Conservation (phyloP, 2,797 vertebrate species). For the Sebastes cheni region DNA sequence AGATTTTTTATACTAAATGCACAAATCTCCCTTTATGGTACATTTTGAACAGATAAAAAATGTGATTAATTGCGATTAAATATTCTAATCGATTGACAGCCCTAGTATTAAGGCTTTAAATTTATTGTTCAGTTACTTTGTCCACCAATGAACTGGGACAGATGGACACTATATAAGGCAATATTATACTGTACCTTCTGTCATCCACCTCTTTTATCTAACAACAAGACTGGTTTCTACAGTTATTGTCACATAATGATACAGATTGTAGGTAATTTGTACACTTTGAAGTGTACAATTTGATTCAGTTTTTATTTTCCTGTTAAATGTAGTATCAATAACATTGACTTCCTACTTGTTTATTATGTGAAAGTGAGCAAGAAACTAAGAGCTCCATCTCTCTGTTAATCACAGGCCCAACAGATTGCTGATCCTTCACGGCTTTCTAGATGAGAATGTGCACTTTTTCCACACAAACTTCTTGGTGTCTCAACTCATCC, state of each 20-base stretch:
- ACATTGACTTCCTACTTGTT: background rate
- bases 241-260: background rate
- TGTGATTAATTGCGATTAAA: no score
- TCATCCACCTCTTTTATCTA: background rate
- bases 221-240: background rate
- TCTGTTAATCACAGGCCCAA: slow-evolving; percentile 86
- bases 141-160: no score
- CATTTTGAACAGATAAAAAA: no score
- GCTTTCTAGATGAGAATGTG: slow-evolving; percentile 97
- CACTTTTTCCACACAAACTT: slow-evolving; percentile 99
- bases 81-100: no score
- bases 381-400: background rate
- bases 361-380: background rate
- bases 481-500: slow-evolving; percentile 95
- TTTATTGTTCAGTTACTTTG: no score
- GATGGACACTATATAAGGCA: no score
- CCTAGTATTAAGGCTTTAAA: no score
- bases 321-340: background rate
- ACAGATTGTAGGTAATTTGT: background rate
- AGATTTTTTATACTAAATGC: no score
- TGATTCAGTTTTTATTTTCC: background rate
- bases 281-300: background rate
- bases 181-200: background rate
- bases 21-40: no score
- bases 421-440: slow-evolving; percentile 94